phyloP scores from a whole-genome alignment of 1,140 invertebrate species.

The Globodera ellingtonae region DNA sequence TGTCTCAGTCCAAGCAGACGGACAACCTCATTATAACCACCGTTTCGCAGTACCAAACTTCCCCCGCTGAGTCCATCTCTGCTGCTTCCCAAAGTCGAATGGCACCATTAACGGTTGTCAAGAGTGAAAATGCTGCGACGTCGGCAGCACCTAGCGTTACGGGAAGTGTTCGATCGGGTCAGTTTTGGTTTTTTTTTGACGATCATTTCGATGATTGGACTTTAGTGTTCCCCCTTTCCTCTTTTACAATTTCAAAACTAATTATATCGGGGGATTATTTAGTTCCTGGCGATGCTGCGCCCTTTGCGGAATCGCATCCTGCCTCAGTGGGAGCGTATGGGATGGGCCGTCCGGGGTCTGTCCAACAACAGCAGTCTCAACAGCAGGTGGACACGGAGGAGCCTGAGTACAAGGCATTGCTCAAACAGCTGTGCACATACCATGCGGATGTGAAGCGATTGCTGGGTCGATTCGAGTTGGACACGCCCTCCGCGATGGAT shows the following conservation, averaged over 20 bases:
- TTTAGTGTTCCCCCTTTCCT: not conserved
- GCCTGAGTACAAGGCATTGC: constrained; percentile 14
- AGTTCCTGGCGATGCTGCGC: not conserved
- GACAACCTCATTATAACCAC: not conserved
- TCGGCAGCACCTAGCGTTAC: too few relatives aligned
- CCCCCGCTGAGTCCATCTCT: too few relatives aligned
- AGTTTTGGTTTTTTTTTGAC: not conserved
- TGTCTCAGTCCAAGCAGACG: constrained; percentile 1
- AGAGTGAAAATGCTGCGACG: not conserved
- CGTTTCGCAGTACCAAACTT: too few relatives aligned
- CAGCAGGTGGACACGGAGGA: constrained; percentile 18
- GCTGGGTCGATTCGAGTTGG: constrained; percentile 21
- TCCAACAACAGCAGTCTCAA: not conserved
- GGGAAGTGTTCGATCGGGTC: not conserved
- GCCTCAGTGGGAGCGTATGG: not conserved
- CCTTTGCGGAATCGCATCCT: not conserved
- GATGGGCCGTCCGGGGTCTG: not conserved
- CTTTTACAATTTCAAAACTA: not conserved
- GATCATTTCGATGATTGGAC: too few relatives aligned
- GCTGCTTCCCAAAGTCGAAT: not conserved
- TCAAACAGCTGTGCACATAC: constrained; percentile 11
- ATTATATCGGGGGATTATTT: not conserved
- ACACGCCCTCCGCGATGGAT: constrained; percentile 9
- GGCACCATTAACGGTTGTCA: not conserved
- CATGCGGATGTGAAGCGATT: constrained; percentile 22